These are phyloP conservation scores for Pipa parva DNA, from an alignment of 2,113 vertebrate genomes.

Conservation along the genomic window DNA sequence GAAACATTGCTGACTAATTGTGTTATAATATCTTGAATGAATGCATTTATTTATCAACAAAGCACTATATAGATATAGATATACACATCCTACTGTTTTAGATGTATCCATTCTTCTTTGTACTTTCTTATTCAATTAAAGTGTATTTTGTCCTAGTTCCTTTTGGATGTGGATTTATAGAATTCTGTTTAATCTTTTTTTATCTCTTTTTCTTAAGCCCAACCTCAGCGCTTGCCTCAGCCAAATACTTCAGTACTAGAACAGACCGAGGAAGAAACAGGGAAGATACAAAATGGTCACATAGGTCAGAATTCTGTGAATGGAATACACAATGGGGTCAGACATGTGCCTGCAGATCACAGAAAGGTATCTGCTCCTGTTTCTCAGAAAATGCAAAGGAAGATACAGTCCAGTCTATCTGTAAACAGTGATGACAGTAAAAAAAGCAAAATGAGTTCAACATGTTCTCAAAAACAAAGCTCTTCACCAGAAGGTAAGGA, in stretches of 20 bases:
- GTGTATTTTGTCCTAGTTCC: conserved; percentile 6
- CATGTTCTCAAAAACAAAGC: conserved; percentile 78
- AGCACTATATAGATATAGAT: no score
- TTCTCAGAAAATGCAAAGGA: conserved; percentile 87
- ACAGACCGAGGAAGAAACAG: conserved; percentile 62
- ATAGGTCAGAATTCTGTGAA: conserved; percentile 64
- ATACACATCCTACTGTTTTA: no score
- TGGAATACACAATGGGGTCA: conserved; percentile 65
- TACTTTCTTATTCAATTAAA: conserved; percentile 6
- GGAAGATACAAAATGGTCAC: conserved; percentile 66
- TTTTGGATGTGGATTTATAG: conserved; percentile 21
- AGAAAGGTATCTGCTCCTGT: conserved; percentile 74
- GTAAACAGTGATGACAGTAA: conserved; percentile 84
- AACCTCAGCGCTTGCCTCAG: conserved; percentile 78
- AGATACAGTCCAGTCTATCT: conserved; percentile 89
- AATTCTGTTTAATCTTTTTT: conserved; percentile 41
- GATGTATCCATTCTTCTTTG: conserved; percentile 35
- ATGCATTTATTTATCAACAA: no score
- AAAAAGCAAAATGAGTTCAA: conserved; percentile 84
- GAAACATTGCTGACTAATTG: no score
- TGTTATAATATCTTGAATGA: no score
- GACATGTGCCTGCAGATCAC: conserved; percentile 55
- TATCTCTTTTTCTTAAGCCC: conserved; percentile 63
- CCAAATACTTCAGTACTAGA: conserved; percentile 61
- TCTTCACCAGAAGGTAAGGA: conserved; percentile 88